Evolutionary conservation across 37 sponge, comb jelly and placozoan genomes (phyloP).

Genomic region (Chondrilla cf. caribensis): DNA sequence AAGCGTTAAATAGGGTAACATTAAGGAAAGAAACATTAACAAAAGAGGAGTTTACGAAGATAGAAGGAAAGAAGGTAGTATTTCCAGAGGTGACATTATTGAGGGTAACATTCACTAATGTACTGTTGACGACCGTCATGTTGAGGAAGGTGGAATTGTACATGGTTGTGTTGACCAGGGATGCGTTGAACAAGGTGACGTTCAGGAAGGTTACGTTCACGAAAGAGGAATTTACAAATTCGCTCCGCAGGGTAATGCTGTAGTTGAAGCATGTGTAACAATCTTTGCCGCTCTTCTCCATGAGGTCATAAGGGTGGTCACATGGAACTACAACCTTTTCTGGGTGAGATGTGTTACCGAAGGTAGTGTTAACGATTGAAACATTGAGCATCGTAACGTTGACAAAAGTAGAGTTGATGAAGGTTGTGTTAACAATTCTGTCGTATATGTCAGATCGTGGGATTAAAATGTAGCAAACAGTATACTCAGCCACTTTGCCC

Average conservation of each 20-base stretch:
- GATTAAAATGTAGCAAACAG: neutral
- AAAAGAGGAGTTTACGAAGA: neutral
- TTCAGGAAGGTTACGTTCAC: constrained; percentile 13
- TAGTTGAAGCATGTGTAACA: constrained; percentile 25
- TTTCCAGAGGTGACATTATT: neutral
- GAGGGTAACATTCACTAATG: neutral
- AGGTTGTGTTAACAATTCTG: neutral
- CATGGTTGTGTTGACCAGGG: constrained; percentile 11
- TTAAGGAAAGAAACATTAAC: neutral
- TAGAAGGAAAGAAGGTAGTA: neutral
- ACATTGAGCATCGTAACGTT: neutral
- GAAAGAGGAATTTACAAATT: neutral
- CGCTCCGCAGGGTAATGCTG: neutral
- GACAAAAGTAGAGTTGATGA: neutral
- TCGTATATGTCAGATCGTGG: no score
- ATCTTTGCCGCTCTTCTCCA: neutral
- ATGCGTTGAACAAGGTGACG: constrained; percentile 11
- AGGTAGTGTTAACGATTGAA: neutral
- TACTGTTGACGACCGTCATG: neutral
- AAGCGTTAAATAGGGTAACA: neutral
- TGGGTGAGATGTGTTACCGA: neutral
- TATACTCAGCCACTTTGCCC: neutral
- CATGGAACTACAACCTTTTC: neutral
- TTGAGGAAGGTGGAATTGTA: constrained; percentile 1
- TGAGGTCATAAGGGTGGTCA: neutral